Base-by-base conservation (phyloP, 2,797 vertebrate species). In the Sebastes matsubarae region DNA sequence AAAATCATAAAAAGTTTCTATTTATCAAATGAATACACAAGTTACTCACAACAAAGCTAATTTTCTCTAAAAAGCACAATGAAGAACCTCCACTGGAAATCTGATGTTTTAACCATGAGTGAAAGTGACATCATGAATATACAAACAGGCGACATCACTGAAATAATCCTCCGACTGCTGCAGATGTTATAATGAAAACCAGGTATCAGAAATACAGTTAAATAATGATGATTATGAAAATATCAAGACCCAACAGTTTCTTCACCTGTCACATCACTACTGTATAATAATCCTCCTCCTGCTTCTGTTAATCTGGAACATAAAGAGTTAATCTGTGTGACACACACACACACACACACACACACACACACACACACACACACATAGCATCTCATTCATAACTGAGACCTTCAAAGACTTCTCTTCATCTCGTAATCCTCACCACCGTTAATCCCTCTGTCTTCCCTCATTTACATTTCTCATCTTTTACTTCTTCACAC, bases 361-460 rank as follows among this genome's bases (percentile, higher is more conserved):
- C 52, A 71, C 52, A 59, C 54, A 71, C 34, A 18, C 57, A 61
- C 70, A 74, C 25, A 30, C 27, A 32, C 46, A 24, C 52, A 66
- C 71, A 63, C 18, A 25, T 29, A 69, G 58, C 12, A 2, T 66
- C 71, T 79, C 58, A 70, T 78, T 74, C 61, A 63, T 57, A 60
- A 55, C 38, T 54, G 42, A 80, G 70, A 42, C 54, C 69, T 70
- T 84, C 69, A 72, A 66, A 79, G 69, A 36, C 69, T 24, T 36
- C 24, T 68, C 69, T 69, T 77, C 65, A 32, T 82, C 64, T 34
- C 32, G 54, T 77, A 78, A 85, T 85, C 83, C 83, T 68, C 60
- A 57, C 22, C 18, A 6, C 69, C 18, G 25, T 10, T 79, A 76
- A 80, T 81, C 78, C 63, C 30, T 79, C 67, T 32, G 34, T 84